Evolutionary conservation across 35 echinoderm and acorn worm genomes (phyloP).

Genomic region (Eucidaris tribuloides): DNA sequence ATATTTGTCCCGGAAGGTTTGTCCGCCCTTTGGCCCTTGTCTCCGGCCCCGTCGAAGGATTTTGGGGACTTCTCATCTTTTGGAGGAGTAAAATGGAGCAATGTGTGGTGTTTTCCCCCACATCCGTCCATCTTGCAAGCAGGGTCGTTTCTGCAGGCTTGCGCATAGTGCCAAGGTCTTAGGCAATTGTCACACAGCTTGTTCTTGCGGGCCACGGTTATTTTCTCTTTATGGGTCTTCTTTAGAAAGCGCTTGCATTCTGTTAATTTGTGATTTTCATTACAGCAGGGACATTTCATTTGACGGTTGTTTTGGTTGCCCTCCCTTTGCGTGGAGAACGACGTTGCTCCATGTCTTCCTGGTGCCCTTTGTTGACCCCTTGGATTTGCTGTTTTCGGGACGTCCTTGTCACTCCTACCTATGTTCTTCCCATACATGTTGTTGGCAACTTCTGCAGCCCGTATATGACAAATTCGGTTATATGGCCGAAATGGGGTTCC

Average conservation of each 20-base stretch:
- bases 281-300: background rate
- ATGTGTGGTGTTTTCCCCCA: conserved; percentile 8
- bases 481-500: conserved; percentile 19
- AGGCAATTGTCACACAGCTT: conserved; percentile 47
- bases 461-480: conserved; percentile 25
- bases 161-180: conserved; percentile 6
- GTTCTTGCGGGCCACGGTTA: background rate
- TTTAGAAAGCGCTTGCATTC: background rate
- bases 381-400: background rate
- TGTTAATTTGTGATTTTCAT: background rate
- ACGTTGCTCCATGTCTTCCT: too few relatives aligned
- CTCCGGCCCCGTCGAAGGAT: too few relatives aligned
- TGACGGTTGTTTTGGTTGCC: background rate
- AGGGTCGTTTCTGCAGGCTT: background rate
- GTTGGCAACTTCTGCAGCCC: background rate
- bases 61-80: background rate
- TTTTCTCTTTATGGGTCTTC: background rate
- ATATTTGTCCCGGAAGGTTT: background rate
- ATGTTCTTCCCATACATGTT: conserved; percentile 30
- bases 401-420: background rate
- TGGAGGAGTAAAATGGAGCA: conserved; percentile 10
- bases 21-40: background rate
- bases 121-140: conserved; percentile 22
- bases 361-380: too few relatives aligned
- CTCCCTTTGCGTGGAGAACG: background rate